Evolutionary conservation across 1,140 invertebrate genomes (phyloP), one percentile per base, ranked within the genome.

Genomic region (Subanguina moxae): DNA sequence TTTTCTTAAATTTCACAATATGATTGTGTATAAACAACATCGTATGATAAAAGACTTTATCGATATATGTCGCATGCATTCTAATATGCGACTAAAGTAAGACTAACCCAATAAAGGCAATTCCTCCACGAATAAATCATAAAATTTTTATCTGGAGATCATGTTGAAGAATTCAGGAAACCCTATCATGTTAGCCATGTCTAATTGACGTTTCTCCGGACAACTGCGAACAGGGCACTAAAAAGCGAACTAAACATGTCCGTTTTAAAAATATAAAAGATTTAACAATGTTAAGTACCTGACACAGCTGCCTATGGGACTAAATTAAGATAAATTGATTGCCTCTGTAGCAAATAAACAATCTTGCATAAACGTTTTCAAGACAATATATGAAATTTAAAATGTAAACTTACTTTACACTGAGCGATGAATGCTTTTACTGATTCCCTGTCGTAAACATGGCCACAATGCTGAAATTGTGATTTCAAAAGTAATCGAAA

Each of bases 181-280:
- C 3, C 32, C 32, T 38, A 30, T 21, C 58, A 61, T 61, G 28
- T 43, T 30, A 19, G 28, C 8, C 58, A 61, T 61, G 13, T 61
- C 28, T 13, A 61, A 21, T 43, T 30, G 58, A 19, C 28, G 19
- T 25, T 61, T 61, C 17, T 61, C 28, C 27, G 58, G 58, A 58
- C 58, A 61, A 25, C n/a, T 21, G 27, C 58, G 58, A 30, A 61
- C 58, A 21, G 58, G 58, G 21, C 58, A 61, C 38, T 61, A 28
- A 61, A 11, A 58, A 21, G 23, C n/a, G n/a, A n/a, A 56, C 28
- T 56, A 28, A 56, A 23, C n/a, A n/a, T n/a, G 13, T 38, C 1
- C 48, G 17, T 52, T 52, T 52, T 15, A 15, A 19, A 15, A 25
- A 21, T 52, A 19, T 52, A 21, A 52, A 7, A 7, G 3, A 7